Conservation (phyloP, 2,797 vertebrate genomes). For the Acanthornis magna region DNA sequence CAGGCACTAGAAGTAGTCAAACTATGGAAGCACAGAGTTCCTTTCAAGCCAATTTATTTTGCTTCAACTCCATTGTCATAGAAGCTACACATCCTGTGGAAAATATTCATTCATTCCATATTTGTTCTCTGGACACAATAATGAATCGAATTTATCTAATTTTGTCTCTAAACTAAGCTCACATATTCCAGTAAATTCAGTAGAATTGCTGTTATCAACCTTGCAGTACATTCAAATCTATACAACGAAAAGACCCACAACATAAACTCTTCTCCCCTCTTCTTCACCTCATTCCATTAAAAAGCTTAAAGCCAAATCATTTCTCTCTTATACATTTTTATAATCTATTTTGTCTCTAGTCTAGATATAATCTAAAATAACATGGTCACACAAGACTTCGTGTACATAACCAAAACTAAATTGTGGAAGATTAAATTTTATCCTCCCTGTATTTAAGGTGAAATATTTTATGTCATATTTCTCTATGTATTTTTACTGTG, state of each 20-base stretch:
- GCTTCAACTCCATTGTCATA: neutral
- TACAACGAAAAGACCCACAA: neutral
- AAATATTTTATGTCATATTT: neutral
- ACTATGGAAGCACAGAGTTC: neutral
- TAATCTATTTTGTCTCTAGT: neutral
- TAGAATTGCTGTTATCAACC: neutral
- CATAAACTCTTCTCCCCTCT: neutral
- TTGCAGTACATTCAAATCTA: neutral
- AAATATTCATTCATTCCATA: neutral
- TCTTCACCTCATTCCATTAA: neutral
- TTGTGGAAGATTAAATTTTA: neutral
- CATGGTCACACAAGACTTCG: neutral
- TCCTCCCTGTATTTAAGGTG: neutral
- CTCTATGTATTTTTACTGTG: neutral
- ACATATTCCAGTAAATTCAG: neutral
- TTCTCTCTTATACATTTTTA: neutral
- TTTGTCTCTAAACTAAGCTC: neutral
- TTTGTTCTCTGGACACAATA: neutral
- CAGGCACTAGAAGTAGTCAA: neutral
- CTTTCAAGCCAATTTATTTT: neutral
- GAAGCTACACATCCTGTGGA: neutral
- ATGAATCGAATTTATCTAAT: neutral
- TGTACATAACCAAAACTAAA: neutral
- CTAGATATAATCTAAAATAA: neutral
- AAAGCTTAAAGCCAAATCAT: neutral